Percentiles rank a stretch among this genome's conserved stretches.
Conservation (phyloP, 2,113 vertebrate species). For the Malurus alboscapulatus region DNA sequence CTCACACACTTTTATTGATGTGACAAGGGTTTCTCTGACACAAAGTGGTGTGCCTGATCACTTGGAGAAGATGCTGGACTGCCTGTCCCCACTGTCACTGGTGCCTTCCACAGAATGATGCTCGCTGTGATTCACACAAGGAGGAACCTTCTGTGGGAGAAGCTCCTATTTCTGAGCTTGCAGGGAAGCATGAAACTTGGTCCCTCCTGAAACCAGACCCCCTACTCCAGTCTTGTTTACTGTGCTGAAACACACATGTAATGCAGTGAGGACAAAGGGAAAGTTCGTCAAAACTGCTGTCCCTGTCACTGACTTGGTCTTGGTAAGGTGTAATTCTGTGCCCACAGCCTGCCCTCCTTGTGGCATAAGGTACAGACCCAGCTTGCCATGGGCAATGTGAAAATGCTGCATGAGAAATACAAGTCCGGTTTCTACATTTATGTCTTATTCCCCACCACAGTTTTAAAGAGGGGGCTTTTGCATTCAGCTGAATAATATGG, state of each 20-base stretch:
- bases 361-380: neutral
- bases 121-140: neutral
- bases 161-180: neutral
- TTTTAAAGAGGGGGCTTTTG: neutral
- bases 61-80: neutral
- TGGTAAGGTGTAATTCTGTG: neutral
- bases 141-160: neutral
- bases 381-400: fast-evolving
- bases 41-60: fast-evolving
- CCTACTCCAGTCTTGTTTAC: neutral
- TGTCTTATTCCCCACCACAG: fast-evolving
- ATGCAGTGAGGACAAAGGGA: neutral
- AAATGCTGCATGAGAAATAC: fast-evolving
- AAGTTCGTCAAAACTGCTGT: neutral
- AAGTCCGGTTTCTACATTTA: neutral
- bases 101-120: fast-evolving
- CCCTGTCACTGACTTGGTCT: fast-evolving
- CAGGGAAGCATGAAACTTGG: fast-evolving
- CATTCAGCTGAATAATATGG: neutral
- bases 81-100: neutral
- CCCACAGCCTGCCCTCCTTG: fast-evolving
- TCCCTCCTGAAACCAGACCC: neutral
- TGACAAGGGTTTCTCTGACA: neutral
- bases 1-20: neutral
- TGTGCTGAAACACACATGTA: neutral